These are phyloP conservation scores for Australoheros facetus DNA, from an alignment of 2,797 vertebrate genomes.

Conservation along the genomic window DNA sequence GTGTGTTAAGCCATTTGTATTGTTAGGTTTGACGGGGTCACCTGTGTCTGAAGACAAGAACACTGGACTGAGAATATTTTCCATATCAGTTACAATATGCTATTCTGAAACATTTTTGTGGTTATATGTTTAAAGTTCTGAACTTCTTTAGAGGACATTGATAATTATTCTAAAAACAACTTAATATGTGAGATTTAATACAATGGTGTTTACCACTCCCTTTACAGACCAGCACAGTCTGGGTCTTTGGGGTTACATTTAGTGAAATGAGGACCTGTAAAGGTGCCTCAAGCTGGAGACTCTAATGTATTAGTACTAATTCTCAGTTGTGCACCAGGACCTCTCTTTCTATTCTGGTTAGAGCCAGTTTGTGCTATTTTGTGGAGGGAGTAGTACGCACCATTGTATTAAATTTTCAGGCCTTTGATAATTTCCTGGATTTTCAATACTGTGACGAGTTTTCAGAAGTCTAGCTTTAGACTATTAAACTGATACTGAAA, in stretches of 20 bases:
- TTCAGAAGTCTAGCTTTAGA: no score
- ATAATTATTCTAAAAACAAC: neutral
- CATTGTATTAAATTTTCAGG: neutral
- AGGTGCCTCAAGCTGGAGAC: rapidly evolving
- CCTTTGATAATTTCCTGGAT: neutral
- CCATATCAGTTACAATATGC: rapidly evolving
- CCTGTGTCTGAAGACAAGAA: neutral
- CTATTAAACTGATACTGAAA: neutral
- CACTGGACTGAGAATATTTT: rapidly evolving
- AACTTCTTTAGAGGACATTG: neutral
- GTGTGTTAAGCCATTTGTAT: no score
- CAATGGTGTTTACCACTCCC: rapidly evolving
- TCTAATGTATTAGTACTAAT: rapidly evolving
- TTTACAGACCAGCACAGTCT: neutral
- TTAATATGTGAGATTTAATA: neutral
- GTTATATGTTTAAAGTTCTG: neutral
- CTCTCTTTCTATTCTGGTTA: neutral
- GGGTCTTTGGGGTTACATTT: neutral
- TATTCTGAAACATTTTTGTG: neutral
- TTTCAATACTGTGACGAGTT: neutral
- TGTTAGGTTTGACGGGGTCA: neutral
- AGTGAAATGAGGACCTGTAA: neutral
- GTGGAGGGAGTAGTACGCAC: neutral
- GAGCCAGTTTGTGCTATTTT: neutral
- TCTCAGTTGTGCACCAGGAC: neutral